Base-by-base conservation (phyloP, 2,888 invertebrate genomes). In the Troides helena region DNA sequence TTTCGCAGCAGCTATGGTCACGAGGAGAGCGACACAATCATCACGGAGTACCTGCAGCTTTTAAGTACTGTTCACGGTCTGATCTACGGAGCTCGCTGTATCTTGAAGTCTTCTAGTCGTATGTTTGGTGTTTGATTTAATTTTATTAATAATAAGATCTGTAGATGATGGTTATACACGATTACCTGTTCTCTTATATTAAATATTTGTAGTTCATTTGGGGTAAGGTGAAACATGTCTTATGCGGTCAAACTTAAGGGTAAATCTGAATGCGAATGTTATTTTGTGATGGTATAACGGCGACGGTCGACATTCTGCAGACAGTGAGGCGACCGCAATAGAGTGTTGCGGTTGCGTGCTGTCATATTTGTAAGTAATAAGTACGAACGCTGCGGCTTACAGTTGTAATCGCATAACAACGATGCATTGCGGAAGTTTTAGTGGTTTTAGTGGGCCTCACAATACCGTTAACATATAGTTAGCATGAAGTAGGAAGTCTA, bases 281-380 rank as follows among this genome's bases (percentile, higher is more conserved):
- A 39, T 61, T 43, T 56, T 39, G 57, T 68, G 17, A 25, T 21
- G n/a, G 39, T 59, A 58, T 30, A 73, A 68, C 75, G 77, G 81
- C 82, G 77, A 77, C 74, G 21, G 73, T 80, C 82, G 70, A 72
- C 82, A 84, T 84, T 77, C 79, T 81, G 74, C 67, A 74, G 77
- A 78, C 77, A 76, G 70, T 69, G 69, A 66, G 68, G n/a, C 65
- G 65, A 81, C 81, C 82, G 73, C 82, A 80, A 76, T 75, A 62
- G 68, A 68, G 72, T 74, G 71, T 71, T 77, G 80, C 61, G 79
- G 80, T 76, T 69, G 65, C 61, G 70, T 72, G 71, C 68, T 67
- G 65, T 65, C 65, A 60, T 65, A 65, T 57, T 61, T 56, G 39
- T 36, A 61, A 69, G 39, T 59, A 61, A 69, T 57, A 61, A 57